These are phyloP conservation scores for Cactoblastis cactorum DNA, from an alignment of 2,888 invertebrate species.

Conservation along the genomic window DNA sequence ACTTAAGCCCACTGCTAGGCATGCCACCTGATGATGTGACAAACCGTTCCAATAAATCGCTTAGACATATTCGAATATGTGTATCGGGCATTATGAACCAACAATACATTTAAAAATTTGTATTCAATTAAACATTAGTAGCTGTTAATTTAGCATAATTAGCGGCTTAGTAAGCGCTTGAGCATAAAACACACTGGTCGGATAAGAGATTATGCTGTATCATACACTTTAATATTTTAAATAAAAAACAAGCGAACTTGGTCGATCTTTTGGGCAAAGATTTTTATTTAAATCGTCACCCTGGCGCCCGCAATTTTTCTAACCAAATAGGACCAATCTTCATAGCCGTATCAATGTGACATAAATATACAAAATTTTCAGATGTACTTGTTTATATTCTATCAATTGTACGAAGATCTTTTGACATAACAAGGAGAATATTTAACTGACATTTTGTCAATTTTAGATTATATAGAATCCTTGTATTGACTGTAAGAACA, in stretches of 20 bases:
- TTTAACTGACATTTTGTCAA: no score
- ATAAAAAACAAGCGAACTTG: not conserved
- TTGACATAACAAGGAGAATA: no score
- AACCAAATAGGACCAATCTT: not conserved
- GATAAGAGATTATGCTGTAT: constrained; percentile 33
- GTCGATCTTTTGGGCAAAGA: not conserved
- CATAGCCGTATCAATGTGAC: no score
- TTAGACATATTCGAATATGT: not conserved
- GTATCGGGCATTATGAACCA: constrained; percentile 2
- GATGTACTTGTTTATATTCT: not conserved
- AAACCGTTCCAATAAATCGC: not conserved
- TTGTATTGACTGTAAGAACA: no score
- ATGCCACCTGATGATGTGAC: no score
- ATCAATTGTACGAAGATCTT: not conserved
- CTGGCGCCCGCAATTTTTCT: not conserved
- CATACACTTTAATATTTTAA: no score
- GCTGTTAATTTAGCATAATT: constrained; percentile 32
- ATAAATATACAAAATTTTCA: no score
- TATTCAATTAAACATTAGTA: constrained; percentile 27
- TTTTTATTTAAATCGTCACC: not conserved
- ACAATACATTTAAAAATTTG: constrained; percentile 17
- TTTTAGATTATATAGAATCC: no score
- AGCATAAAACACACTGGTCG: constrained; percentile 27
- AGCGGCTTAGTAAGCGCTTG: constrained; percentile 32
- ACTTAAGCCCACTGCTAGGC: no score